Evolutionary conservation across 2,888 invertebrate genomes (phyloP).

Genomic region (Drosophila subsilvestris): DNA sequence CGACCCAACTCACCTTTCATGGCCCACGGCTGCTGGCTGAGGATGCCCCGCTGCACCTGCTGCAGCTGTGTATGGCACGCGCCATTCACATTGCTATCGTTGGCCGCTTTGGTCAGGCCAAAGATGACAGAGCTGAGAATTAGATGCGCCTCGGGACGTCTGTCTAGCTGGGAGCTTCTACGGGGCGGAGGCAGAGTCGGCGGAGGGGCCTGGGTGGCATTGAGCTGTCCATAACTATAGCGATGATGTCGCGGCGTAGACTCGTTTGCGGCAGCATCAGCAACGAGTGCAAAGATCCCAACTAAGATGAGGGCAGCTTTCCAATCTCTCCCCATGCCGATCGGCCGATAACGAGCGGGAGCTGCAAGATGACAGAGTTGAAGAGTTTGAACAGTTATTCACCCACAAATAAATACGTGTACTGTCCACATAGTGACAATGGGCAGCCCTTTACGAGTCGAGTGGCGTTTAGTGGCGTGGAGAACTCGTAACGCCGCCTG

Average conservation of each 20-base stretch:
- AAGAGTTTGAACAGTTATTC: constrained; percentile 16
- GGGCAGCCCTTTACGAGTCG: background rate
- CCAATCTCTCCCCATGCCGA: constrained; percentile 20
- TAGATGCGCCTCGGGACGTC: constrained; percentile 56
- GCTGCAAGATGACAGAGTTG: constrained; percentile 13
- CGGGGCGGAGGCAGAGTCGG: background rate
- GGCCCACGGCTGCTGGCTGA: constrained; percentile 85
- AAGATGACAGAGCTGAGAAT: constrained; percentile 82
- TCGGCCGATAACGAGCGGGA: constrained; percentile 12
- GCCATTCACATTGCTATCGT: constrained; percentile 72
- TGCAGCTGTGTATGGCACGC: constrained; percentile 84
- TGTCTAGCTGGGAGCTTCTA: background rate
- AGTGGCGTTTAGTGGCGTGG: background rate
- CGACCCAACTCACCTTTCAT: constrained; percentile 84
- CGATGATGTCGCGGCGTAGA: constrained; percentile 8
- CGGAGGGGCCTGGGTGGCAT: constrained; percentile 9
- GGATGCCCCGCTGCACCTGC: constrained; percentile 83
- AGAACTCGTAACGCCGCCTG: background rate
- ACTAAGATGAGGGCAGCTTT: constrained; percentile 3
- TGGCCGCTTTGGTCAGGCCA: constrained; percentile 80
- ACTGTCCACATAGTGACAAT: background rate
- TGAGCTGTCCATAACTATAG: constrained; percentile 17
- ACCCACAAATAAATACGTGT: constrained; percentile 1
- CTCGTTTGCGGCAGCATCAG: constrained; percentile 22
- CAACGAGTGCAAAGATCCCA: constrained; percentile 7